phyloP scores from a whole-genome alignment of 2,797 vertebrate genomes.

The Crenichthys baileyi region DNA sequence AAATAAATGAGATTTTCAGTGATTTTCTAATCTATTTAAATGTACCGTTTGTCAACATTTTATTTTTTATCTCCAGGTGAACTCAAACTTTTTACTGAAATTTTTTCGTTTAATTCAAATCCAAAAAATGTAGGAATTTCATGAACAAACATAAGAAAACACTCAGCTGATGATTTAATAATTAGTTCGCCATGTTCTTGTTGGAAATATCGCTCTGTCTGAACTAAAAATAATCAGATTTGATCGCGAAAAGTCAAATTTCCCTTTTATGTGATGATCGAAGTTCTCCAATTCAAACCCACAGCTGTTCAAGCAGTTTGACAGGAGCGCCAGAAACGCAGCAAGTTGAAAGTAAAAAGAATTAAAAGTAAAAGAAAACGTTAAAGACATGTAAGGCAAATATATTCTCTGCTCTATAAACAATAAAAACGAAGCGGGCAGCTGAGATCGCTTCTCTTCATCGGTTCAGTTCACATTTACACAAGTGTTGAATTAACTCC shows the following conservation, averaged over 20 bases:
- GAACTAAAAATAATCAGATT: conserved; percentile 38
- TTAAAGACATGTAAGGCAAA: conserved; percentile 75
- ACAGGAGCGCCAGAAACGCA: conserved; percentile 69
- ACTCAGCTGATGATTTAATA: conserved; percentile 2
- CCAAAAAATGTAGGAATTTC: background rate
- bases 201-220: background rate
- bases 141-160: background rate
- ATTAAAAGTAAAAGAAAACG: conserved; percentile 64
- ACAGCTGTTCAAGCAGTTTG: conserved; percentile 43
- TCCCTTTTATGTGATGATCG: background rate
- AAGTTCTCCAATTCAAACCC: background rate
- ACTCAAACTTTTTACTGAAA: conserved; percentile 39
- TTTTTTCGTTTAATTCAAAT: conserved; percentile 7
- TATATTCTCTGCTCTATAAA: conserved; percentile 77
- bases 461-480: conserved; percentile 78
- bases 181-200: background rate
- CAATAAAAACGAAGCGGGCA: conserved; percentile 69
- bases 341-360: conserved; percentile 73
- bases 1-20: background rate
- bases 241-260: conserved; percentile 47
- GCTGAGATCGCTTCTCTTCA: conserved; percentile 60
- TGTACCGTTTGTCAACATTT: background rate
- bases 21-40: background rate
- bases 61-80: background rate
- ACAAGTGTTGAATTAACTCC: conserved; percentile 49